phyloP scores from a whole-genome alignment of 2,888 invertebrate genomes.

The Acrobasis repandana region DNA sequence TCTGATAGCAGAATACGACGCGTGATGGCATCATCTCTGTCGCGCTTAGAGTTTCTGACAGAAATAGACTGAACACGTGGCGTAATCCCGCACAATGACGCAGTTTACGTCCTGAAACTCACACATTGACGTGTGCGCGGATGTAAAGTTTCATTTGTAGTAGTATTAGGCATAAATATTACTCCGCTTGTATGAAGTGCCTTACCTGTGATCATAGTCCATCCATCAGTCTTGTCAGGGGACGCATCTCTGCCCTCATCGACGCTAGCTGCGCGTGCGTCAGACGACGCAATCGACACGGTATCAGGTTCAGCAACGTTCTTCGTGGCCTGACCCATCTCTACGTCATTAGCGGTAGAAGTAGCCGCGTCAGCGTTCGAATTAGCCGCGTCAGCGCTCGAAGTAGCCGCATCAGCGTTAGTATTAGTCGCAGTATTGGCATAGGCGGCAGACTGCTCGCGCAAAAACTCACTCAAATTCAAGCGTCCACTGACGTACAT shows the following conservation, averaged over 20 bases:
- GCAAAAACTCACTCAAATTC: conserved; percentile 11
- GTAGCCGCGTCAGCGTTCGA: neutral
- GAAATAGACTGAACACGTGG: too few species aligned
- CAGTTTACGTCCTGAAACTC: too few species aligned
- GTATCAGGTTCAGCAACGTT: conserved; percentile 31
- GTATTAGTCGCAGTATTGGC: neutral
- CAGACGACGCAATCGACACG: conserved; percentile 32
- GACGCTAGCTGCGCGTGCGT: conserved; percentile 33
- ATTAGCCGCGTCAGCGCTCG: conserved; percentile 17
- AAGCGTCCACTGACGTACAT: conserved; percentile 32
- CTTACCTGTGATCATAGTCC: conserved; percentile 74
- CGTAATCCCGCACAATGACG: too few species aligned
- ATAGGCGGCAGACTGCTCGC: neutral
- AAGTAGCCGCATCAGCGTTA: neutral
- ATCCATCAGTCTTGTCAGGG: conserved; percentile 60
- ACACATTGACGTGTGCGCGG: too few species aligned
- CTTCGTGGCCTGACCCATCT: conserved; percentile 47
- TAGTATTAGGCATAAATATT: too few species aligned
- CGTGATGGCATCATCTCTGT: too few species aligned
- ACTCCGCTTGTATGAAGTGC: too few species aligned
- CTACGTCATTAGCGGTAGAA: conserved; percentile 38
- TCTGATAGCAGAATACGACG: too few species aligned
- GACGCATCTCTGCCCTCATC: conserved; percentile 46
- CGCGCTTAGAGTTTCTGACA: too few species aligned
- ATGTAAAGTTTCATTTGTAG: too few species aligned